These are phyloP conservation scores for Campoletis sonorensis DNA, from an alignment of 1,140 invertebrate genomes.

Conservation along the genomic window DNA sequence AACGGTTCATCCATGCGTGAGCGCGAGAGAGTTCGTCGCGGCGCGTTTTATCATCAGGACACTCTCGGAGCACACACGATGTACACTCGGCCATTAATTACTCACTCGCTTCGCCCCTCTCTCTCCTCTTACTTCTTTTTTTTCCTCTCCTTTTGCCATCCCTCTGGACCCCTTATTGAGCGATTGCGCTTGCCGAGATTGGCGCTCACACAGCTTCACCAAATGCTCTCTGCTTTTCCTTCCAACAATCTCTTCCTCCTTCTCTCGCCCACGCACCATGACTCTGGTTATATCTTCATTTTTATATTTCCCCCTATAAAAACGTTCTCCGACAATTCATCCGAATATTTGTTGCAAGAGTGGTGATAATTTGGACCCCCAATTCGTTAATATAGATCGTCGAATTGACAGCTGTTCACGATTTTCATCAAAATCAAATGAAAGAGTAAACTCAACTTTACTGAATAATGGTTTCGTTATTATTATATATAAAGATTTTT, in stretches of 20 bases:
- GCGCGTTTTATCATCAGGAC: conserved; percentile 60
- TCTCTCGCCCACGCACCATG: conserved; percentile 1
- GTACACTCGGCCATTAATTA: conserved; percentile 64
- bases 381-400: too few species aligned
- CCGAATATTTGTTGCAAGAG: too few species aligned
- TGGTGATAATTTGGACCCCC: too few species aligned
- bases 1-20: conserved; percentile 57
- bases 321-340: too few species aligned
- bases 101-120: conserved; percentile 34
- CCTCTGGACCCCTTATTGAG: conserved; percentile 54
- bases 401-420: too few species aligned
- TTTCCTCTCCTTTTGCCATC: not conserved
- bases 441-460: too few species aligned
- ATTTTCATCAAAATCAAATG: too few species aligned
- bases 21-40: conserved; percentile 19
- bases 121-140: not conserved
- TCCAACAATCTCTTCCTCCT: not conserved
- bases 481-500: too few species aligned
- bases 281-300: not conserved
- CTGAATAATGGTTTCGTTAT: too few species aligned
- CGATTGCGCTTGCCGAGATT: conserved; percentile 56
- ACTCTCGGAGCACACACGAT: conserved; percentile 52
- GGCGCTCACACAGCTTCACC: conserved; percentile 29
- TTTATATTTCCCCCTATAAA: not conserved
- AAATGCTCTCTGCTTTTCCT: not conserved